phyloP scores from a whole-genome alignment of 53 echinoderm and acorn worm species.

The Crossaster papposus region DNA sequence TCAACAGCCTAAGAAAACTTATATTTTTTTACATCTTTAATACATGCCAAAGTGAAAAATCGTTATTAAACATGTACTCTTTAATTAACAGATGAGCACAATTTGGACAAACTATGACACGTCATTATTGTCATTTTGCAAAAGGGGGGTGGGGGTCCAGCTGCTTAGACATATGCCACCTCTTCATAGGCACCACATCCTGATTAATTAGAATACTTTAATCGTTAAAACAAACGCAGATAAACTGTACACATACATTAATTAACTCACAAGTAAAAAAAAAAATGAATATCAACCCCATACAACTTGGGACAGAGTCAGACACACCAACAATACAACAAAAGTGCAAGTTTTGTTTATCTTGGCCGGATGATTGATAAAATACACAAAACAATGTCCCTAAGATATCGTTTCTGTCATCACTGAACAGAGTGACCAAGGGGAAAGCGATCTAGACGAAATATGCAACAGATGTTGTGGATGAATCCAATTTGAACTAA shows the following conservation, averaged over 20 bases:
- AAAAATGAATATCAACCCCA: not conserved
- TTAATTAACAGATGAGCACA: not conserved
- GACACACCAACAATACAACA: not conserved
- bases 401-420: no score
- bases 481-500: no score
- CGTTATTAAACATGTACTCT: no score
- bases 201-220: conserved; percentile 1
- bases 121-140: not conserved
- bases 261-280: not conserved
- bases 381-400: no score
- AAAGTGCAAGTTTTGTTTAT: not conserved
- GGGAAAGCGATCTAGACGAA: not conserved
- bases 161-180: not conserved
- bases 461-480: not conserved
- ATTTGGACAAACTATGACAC: not conserved
- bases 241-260: not conserved
- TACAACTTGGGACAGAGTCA: not conserved
- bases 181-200: not conserved
- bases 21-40: not conserved
- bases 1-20: not conserved
- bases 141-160: not conserved
- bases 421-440: no score
- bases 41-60: not conserved
- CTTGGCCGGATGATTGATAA: no score
- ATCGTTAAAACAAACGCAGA: not conserved